Evolutionary conservation across 1,140 invertebrate species (phyloP).

Genomic region (Acromyrmex echinatior): DNA sequence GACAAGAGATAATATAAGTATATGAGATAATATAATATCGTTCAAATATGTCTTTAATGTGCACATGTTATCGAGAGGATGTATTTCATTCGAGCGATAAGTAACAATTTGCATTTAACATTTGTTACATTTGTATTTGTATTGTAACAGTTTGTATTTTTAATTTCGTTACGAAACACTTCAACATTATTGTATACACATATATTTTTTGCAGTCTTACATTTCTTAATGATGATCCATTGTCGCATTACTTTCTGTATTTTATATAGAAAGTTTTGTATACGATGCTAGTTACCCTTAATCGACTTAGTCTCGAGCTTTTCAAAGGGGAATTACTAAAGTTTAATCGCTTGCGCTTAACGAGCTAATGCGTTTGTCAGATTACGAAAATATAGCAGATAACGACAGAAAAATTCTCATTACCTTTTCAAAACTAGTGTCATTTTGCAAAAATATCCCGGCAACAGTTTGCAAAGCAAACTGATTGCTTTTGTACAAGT

Average conservation of each 20-base stretch:
- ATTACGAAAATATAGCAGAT: background rate
- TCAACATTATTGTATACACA: background rate
- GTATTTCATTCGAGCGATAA: background rate
- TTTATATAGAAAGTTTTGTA: slow-evolving; percentile 31
- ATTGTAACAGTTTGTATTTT: background rate
- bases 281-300: slow-evolving; percentile 29
- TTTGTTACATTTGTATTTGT: no score
- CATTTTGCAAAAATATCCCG: background rate
- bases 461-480: no score
- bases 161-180: background rate
- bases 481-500: background rate
- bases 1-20: slow-evolving; percentile 26
- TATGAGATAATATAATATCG: background rate
- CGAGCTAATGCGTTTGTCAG: slow-evolving; percentile 46
- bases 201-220: background rate
- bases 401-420: background rate
- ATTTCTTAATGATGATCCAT: slow-evolving; percentile 22
- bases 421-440: background rate
- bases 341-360: slow-evolving; percentile 41
- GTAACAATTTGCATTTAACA: background rate
- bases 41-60: slow-evolving; percentile 12
- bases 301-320: slow-evolving; percentile 25
- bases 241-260: background rate
- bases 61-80: background rate
- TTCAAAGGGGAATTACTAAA: slow-evolving; percentile 43